Evolutionary conservation across 2,888 invertebrate species (phyloP).

Genomic region (Macropis europaea): DNA sequence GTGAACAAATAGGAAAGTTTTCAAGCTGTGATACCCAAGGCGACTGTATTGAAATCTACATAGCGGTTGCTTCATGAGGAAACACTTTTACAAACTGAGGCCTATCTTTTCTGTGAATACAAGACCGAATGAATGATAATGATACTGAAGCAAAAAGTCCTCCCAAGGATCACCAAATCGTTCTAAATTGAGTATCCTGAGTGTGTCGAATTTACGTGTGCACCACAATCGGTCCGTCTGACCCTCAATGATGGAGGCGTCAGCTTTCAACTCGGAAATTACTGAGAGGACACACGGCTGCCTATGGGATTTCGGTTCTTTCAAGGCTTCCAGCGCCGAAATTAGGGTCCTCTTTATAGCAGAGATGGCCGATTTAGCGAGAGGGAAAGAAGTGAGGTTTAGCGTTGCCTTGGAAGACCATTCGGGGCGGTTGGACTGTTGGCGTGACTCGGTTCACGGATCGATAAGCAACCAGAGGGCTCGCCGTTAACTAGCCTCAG

Average conservation of each 20-base stretch:
- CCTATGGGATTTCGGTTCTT: neutral
- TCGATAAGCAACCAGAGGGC: slow-evolving; percentile 65
- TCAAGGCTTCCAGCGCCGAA: neutral
- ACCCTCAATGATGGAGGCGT: neutral
- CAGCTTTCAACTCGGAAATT: neutral
- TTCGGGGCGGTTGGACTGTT: slow-evolving; percentile 62
- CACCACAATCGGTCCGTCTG: neutral
- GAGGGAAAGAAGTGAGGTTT: slow-evolving; percentile 49
- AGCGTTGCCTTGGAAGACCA: slow-evolving; percentile 52
- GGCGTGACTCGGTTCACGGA: slow-evolving; percentile 74
- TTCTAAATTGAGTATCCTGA: neutral
- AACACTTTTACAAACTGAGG: too few relatives aligned
- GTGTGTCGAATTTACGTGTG: neutral
- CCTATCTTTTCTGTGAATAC: too few relatives aligned
- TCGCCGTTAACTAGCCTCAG: slow-evolving; percentile 64
- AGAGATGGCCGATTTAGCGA: neutral
- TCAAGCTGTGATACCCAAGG: too few relatives aligned
- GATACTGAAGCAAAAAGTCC: too few relatives aligned
- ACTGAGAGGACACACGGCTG: neutral
- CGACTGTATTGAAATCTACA: too few relatives aligned
- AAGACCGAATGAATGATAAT: too few relatives aligned
- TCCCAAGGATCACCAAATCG: neutral
- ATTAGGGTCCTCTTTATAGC: neutral
- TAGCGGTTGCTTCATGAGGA: too few relatives aligned
- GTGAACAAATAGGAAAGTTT: too few relatives aligned